Conservation (phyloP, 2,888 invertebrate species). For the Cordylochernes scorpioides region DNA sequence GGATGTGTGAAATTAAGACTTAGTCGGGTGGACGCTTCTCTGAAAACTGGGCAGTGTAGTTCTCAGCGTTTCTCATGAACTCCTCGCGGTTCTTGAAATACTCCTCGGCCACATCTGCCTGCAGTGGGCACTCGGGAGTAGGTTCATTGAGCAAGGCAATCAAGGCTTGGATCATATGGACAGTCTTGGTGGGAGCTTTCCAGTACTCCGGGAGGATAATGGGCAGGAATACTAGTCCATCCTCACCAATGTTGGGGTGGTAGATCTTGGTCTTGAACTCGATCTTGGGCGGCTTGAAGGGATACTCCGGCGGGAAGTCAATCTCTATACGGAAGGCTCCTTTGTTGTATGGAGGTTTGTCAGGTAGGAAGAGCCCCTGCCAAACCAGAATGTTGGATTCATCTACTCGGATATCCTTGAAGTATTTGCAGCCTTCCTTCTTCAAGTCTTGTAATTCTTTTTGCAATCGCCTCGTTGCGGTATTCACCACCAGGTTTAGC, state of each 20-base stretch:
- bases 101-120: conserved; percentile 90
- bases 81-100: conserved; percentile 85
- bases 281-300: conserved; percentile 96
- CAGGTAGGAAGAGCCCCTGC: conserved; percentile 85
- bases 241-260: conserved; percentile 96
- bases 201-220: conserved; percentile 95
- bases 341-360: conserved; percentile 89
- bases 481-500: no score
- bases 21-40: conserved; percentile 78
- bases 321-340: conserved; percentile 95
- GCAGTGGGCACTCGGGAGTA: conserved; percentile 87
- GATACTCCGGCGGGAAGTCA: conserved; percentile 94
- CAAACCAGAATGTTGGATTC: conserved; percentile 81
- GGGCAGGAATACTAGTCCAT: conserved; percentile 77
- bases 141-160: conserved; percentile 89
- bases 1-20: no score
- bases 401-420: conserved; percentile 76
- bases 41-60: conserved; percentile 86
- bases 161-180: conserved; percentile 88
- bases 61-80: conserved; percentile 92
- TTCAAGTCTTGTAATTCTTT: conserved; percentile 55
- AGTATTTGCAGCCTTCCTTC: conserved; percentile 54
- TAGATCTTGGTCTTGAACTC: conserved; percentile 97
- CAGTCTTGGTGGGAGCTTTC: conserved; percentile 98
- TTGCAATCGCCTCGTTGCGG: conserved; percentile 20